phyloP scores from a whole-genome alignment of 2,888 invertebrate species.

The Drosophila aldrichi region DNA sequence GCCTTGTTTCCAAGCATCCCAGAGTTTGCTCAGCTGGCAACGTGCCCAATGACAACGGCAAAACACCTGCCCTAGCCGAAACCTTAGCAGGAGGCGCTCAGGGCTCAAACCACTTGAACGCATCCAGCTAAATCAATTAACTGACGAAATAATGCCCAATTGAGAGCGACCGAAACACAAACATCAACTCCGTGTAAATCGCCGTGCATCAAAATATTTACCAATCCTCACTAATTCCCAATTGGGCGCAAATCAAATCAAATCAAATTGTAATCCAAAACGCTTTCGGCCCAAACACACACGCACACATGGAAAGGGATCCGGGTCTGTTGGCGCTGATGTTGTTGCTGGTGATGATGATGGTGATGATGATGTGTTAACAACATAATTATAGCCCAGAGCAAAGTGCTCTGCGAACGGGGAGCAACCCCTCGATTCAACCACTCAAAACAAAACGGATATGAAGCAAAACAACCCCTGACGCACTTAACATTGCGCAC shows the following conservation, averaged over 20 bases:
- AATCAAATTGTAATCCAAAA: constrained; percentile 79
- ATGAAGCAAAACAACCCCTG: constrained; percentile 72
- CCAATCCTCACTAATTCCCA: constrained; percentile 80
- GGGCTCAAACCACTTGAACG: constrained; percentile 30
- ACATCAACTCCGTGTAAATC: constrained; percentile 60
- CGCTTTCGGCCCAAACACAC: constrained; percentile 61
- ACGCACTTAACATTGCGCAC: constrained; percentile 59
- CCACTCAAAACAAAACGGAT: constrained; percentile 75
- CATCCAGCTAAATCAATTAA: constrained; percentile 64
- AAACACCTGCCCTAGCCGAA: constrained; percentile 30
- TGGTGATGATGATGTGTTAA: constrained; percentile 82
- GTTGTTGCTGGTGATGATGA: constrained; percentile 35
- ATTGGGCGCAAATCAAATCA: constrained; percentile 79
- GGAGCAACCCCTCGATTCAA: constrained; percentile 67
- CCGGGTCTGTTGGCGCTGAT: constrained; percentile 32
- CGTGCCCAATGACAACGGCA: neutral
- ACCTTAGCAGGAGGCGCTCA: constrained; percentile 20
- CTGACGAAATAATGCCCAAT: constrained; percentile 48
- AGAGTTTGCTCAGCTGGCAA: constrained; percentile 53
- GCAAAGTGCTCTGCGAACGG: constrained; percentile 69
- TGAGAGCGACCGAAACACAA: constrained; percentile 48
- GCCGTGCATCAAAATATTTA: constrained; percentile 80
- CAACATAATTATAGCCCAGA: constrained; percentile 83
- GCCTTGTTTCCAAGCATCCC: neutral
- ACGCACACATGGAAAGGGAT: constrained; percentile 18